These are phyloP conservation scores for Galerucella nymphaeae DNA, from an alignment of 2,888 invertebrate genomes.

Conservation along the genomic window DNA sequence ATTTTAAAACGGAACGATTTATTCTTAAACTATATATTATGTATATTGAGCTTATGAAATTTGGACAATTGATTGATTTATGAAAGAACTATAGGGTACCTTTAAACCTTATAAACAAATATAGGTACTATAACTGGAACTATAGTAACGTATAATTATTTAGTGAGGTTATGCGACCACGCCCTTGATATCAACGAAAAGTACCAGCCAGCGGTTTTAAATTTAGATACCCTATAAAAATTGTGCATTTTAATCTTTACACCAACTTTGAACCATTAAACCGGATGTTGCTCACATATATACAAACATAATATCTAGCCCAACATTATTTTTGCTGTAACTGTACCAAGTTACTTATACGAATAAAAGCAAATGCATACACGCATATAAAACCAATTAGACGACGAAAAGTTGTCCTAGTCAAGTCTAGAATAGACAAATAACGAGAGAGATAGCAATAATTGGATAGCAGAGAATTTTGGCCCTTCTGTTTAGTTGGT, in stretches of 20 bases:
- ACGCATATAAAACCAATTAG: conserved; percentile 50
- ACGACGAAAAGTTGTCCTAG: conserved; percentile 50
- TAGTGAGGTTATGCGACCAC: background rate
- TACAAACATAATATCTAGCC: conserved; percentile 22
- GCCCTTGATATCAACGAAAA: background rate
- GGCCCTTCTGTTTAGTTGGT: conserved; percentile 43
- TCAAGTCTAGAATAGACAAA: conserved; percentile 50
- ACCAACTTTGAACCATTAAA: background rate
- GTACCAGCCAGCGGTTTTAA: background rate
- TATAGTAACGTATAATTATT: background rate
- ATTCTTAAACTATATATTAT: no score
- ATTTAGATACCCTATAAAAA: background rate
- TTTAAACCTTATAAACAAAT: no score
- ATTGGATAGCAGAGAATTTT: conserved; percentile 33
- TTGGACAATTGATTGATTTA: no score
- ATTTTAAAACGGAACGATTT: no score
- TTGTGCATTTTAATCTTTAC: conserved; percentile 5
- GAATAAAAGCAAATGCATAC: conserved; percentile 42
- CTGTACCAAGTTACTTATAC: conserved; percentile 41
- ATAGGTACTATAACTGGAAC: no score
- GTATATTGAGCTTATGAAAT: no score
- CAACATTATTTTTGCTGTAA: conserved; percentile 48
- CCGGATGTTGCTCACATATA: conserved; percentile 12
- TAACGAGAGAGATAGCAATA: conserved; percentile 36
- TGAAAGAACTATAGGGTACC: no score